These are phyloP conservation scores for Melanotaenia boesemani DNA, from an alignment of 2,797 vertebrate genomes.

Conservation along the genomic window DNA sequence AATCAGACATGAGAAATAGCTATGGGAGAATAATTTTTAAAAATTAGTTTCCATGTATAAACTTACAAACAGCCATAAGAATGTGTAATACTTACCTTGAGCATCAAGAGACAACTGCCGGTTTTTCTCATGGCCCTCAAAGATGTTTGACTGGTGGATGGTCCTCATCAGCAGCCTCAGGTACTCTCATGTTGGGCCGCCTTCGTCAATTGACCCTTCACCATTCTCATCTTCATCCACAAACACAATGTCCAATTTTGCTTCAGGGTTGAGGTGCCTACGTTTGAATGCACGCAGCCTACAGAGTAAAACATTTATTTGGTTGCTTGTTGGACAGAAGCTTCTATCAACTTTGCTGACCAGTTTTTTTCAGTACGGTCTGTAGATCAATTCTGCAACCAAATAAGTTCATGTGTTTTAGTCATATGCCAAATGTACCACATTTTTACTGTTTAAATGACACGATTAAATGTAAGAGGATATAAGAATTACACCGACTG, in stretches of 20 bases:
- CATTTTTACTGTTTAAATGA: background rate
- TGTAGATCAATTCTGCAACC: slow-evolving; percentile 21
- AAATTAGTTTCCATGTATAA: too few relatives aligned
- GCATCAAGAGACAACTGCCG: slow-evolving; percentile 17
- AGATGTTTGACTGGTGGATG: too few relatives aligned
- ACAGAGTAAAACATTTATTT: slow-evolving; percentile 26
- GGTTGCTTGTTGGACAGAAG: slow-evolving; percentile 1
- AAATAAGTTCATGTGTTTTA: slow-evolving; percentile 34
- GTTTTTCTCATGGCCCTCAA: slow-evolving; percentile 31
- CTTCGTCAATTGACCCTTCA: slow-evolving; percentile 46
- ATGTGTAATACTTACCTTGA: slow-evolving; percentile 16
- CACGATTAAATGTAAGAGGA: background rate
- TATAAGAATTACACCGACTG: background rate
- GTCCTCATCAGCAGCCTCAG: slow-evolving; percentile 45
- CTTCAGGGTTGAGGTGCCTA: slow-evolving; percentile 12
- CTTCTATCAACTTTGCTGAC: background rate
- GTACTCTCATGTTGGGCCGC: too few relatives aligned
- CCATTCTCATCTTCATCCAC: slow-evolving; percentile 35
- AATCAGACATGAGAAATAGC: too few relatives aligned
- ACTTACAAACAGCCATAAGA: too few relatives aligned
- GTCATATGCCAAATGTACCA: background rate
- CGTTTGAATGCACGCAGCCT: slow-evolving; percentile 35
- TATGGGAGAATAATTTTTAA: slow-evolving; percentile 1
- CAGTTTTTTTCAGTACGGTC: slow-evolving; percentile 16
- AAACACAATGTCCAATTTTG: slow-evolving; percentile 48